Conservation (phyloP, 2,888 invertebrate species). For the Odontomyia ornata region DNA sequence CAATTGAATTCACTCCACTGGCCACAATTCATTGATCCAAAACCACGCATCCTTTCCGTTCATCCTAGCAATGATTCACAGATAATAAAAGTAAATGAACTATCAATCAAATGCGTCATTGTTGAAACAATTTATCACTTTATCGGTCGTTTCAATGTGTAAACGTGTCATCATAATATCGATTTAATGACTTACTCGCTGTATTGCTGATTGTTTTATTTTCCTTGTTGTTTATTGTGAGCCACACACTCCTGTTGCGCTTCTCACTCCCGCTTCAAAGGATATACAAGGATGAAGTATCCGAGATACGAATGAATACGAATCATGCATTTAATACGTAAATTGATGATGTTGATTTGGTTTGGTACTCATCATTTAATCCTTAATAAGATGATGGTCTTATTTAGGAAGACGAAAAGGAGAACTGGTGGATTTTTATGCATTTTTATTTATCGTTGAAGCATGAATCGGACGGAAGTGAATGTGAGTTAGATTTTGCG, state of each 20-base stretch:
- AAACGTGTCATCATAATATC: constrained; percentile 32
- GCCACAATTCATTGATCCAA: no score
- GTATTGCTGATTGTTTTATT: neutral
- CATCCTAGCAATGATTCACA: no score
- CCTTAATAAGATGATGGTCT: neutral
- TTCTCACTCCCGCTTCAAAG: no score
- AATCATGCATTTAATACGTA: neutral
- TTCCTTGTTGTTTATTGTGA: neutral
- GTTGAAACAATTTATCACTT: constrained; percentile 28
- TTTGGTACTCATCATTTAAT: neutral
- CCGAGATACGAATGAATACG: no score
- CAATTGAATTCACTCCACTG: neutral
- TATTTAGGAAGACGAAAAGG: neutral
- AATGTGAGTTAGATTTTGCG: no score
- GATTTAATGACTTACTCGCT: constrained; percentile 28
- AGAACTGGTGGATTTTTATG: no score
- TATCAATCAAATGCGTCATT: constrained; percentile 20
- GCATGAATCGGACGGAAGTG: no score
- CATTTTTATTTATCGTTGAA: no score
- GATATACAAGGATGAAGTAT: no score
- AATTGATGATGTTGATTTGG: constrained; percentile 8
- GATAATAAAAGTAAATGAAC: constrained; percentile 13
- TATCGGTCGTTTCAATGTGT: constrained; percentile 13
- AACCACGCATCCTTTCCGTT: neutral
- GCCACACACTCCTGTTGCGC: constrained; percentile 5